A percentile compares a stretch with the other conserved stretches of the same genome.
phyloP scores from a whole-genome alignment of 2,888 invertebrate genomes.

The Hirtodrosophila duncani region DNA sequence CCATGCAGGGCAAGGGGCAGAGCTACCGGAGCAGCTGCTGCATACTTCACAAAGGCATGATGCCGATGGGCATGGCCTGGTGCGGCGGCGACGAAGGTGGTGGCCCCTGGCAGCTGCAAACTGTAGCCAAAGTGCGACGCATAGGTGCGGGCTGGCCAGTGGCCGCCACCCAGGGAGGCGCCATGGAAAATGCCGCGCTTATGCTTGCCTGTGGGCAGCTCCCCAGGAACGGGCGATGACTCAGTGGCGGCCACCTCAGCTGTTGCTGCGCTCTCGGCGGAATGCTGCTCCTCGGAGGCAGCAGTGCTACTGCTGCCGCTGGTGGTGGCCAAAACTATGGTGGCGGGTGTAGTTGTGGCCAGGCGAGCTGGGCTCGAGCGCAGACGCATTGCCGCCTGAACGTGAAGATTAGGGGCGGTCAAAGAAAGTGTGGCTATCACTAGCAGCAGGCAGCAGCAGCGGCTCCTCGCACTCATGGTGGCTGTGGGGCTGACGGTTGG shows the following conservation, averaged over 20 bases:
- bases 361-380: slow-evolving; percentile 31
- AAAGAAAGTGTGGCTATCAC: too few relatives aligned
- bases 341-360: background rate
- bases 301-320: background rate
- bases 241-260: background rate
- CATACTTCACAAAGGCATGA: slow-evolving; percentile 46
- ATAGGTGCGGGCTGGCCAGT: slow-evolving; percentile 73
- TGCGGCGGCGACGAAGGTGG: slow-evolving; percentile 47
- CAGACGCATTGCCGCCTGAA: too few relatives aligned
- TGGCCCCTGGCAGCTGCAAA: slow-evolving; percentile 61
- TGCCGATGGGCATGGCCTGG: slow-evolving; percentile 26
- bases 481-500: background rate
- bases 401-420: too few relatives aligned
- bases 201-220: slow-evolving; percentile 48
- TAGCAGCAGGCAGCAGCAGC: slow-evolving; percentile 4
- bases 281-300: background rate
- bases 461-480: slow-evolving; percentile 24
- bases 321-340: background rate
- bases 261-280: slow-evolving; percentile 2
- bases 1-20: too few relatives aligned
- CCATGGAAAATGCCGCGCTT: slow-evolving; percentile 71
- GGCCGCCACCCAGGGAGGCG: slow-evolving; percentile 18
- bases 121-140: slow-evolving; percentile 75
- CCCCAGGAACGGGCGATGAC: background rate
- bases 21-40: slow-evolving; percentile 23